Conservation (phyloP, 2,797 vertebrate genomes). For the Leptatherina wallacei region DNA sequence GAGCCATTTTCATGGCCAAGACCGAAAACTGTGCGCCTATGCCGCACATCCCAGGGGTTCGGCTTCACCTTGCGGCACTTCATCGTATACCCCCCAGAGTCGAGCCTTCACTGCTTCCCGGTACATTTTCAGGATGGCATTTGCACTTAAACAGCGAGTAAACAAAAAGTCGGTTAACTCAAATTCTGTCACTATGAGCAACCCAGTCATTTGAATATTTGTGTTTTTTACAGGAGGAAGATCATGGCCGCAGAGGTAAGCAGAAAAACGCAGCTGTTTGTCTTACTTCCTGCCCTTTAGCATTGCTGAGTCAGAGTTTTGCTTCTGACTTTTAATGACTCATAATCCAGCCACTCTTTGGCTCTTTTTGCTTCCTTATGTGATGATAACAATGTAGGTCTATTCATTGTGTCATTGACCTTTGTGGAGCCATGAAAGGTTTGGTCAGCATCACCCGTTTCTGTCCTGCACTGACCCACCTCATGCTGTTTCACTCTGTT, state of each 20-base stretch:
- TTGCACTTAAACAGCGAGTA: slow-evolving; percentile 17
- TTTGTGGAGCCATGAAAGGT: slow-evolving; percentile 69
- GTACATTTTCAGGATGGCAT: slow-evolving; percentile 72
- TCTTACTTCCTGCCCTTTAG: slow-evolving; percentile 23
- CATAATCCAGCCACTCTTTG: slow-evolving; percentile 56
- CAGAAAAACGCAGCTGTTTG: slow-evolving; percentile 33
- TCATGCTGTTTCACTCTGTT: slow-evolving; percentile 64
- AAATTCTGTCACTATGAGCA: slow-evolving; percentile 27
- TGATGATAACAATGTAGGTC: slow-evolving; percentile 55
- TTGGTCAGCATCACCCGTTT: slow-evolving; percentile 70
- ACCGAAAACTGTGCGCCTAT: slow-evolving; percentile 89
- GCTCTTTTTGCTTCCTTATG: slow-evolving; percentile 62
- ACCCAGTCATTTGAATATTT: slow-evolving; percentile 42
- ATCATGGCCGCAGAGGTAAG: slow-evolving; percentile 81
- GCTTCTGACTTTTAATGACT: slow-evolving; percentile 61
- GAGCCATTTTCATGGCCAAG: slow-evolving; percentile 95
- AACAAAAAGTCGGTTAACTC: slow-evolving; percentile 31
- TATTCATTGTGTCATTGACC: slow-evolving; percentile 64
- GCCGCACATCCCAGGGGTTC: slow-evolving; percentile 92
- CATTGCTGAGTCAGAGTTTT: slow-evolving; percentile 61
- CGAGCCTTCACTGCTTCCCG: slow-evolving; percentile 89
- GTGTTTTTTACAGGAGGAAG: slow-evolving; percentile 77
- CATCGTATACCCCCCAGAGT: slow-evolving; percentile 98
- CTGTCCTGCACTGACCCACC: slow-evolving; percentile 59
- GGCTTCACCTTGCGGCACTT: slow-evolving; percentile 98